Evolutionary conservation across 2,797 vertebrate genomes (phyloP).

Genomic region (Limnodromus scolopaceus): DNA sequence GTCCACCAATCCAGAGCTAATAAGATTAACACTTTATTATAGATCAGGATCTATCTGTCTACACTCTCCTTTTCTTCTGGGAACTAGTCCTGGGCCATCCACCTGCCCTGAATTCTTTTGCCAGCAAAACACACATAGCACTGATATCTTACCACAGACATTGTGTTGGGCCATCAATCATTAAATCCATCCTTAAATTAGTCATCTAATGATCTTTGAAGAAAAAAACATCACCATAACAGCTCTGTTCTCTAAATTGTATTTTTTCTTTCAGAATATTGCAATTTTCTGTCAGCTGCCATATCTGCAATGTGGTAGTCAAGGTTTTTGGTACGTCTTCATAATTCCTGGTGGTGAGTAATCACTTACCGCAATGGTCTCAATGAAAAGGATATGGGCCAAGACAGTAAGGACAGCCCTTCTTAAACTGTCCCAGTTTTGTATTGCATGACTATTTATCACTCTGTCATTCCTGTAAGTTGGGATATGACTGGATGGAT

Average conservation of each 20-base stretch:
- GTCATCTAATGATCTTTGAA: not conserved
- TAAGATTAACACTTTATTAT: not conserved
- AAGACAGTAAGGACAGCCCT: not conserved
- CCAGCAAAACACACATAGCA: not conserved
- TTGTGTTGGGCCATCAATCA: not conserved
- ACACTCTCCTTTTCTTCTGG: not conserved
- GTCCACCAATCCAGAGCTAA: not conserved
- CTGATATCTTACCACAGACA: not conserved
- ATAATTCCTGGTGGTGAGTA: not conserved
- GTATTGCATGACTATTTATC: not conserved
- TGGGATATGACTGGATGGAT: not conserved
- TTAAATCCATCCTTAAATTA: not conserved
- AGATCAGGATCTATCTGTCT: not conserved
- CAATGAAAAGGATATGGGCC: not conserved
- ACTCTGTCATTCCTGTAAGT: not conserved
- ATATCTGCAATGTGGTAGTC: not conserved
- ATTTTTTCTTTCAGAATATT: not conserved
- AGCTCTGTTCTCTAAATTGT: not conserved
- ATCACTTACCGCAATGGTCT: not conserved
- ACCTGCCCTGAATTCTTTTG: not conserved
- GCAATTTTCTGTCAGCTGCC: not conserved
- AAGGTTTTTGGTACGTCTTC: not conserved
- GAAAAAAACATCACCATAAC: not conserved
- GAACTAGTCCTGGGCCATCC: not conserved
- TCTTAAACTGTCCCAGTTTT: not conserved